These are phyloP conservation scores for Mechanitis messenoides DNA, from an alignment of 2,888 invertebrate species.

Conservation along the genomic window DNA sequence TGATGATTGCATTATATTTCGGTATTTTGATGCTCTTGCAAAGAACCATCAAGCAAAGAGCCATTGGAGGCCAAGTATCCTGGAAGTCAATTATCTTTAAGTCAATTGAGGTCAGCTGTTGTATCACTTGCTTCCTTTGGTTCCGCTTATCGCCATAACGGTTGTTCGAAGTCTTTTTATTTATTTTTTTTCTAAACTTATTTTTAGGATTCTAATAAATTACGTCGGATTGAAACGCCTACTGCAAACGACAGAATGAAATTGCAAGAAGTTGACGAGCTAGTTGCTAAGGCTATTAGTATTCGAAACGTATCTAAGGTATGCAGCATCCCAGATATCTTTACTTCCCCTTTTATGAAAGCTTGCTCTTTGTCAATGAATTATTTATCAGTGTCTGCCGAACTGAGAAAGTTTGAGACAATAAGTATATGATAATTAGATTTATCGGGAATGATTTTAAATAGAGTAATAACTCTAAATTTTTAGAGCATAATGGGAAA, in stretches of 20 bases:
- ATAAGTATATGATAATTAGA: background rate
- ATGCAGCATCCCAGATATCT: slow-evolving; percentile 1
- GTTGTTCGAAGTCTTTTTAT: background rate
- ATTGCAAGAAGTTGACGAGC: slow-evolving; percentile 60
- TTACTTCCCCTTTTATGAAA: too few species aligned
- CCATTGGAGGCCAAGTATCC: slow-evolving; percentile 61
- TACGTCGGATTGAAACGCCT: slow-evolving; percentile 41
- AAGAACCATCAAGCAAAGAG: slow-evolving; percentile 49
- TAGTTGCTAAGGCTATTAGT: slow-evolving; percentile 59
- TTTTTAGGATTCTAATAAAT: slow-evolving; percentile 40
- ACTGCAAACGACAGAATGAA: slow-evolving; percentile 25
- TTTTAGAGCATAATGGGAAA: slow-evolving; percentile 53
- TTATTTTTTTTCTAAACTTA: background rate
- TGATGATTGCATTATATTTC: slow-evolving; percentile 52
- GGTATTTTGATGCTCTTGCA: slow-evolving; percentile 56
- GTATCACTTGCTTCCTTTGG: too few species aligned
- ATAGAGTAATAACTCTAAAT: too few species aligned
- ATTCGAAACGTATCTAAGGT: slow-evolving; percentile 59
- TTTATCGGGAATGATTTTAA: too few species aligned
- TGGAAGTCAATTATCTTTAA: slow-evolving; percentile 63
- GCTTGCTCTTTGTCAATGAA: too few species aligned
- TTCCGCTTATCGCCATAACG: too few species aligned
- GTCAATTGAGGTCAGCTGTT: slow-evolving; percentile 40
- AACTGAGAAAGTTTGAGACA: background rate
- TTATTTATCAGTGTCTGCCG: too few species aligned